Percentiles rank a stretch among this genome's conserved stretches.
phyloP scores from a whole-genome alignment of 2,797 vertebrate species.

The Pristis pectinata region DNA sequence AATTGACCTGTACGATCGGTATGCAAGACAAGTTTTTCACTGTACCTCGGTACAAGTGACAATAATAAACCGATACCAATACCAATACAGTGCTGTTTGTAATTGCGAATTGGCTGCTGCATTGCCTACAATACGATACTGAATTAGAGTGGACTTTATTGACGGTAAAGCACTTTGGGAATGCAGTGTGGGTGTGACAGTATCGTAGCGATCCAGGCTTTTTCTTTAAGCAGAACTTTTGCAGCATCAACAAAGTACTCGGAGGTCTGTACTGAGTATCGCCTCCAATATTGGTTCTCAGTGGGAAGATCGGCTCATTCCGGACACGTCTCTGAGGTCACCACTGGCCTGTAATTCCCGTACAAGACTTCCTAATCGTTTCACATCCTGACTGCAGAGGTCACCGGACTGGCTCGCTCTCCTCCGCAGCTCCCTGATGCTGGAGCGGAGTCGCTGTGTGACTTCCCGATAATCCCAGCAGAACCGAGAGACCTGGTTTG shows the following conservation, averaged over 20 bases:
- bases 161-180: background rate
- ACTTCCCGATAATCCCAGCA: constrained; percentile 59
- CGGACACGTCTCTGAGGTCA: too few relatives aligned
- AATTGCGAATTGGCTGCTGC: too few relatives aligned
- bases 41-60: too few relatives aligned
- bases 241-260: background rate
- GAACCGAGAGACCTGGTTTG: constrained; percentile 50
- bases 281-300: too few relatives aligned
- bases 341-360: constrained; percentile 62
- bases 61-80: too few relatives aligned
- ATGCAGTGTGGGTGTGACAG: background rate
- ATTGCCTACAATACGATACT: background rate
- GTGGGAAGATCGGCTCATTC: background rate
- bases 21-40: too few relatives aligned
- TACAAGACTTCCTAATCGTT: constrained; percentile 56
- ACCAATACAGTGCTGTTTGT: too few relatives aligned
- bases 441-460: constrained; percentile 44
- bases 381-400: constrained; percentile 45
- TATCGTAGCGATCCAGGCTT: too few relatives aligned
- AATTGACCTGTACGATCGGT: too few relatives aligned
- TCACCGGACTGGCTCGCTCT: constrained; percentile 52
- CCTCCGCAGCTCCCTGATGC: constrained; percentile 53
- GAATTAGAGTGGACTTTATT: background rate
- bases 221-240: background rate
- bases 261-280: too few relatives aligned